phyloP scores from a whole-genome alignment of 2,888 invertebrate genomes.

The Acrocera orbiculus region DNA sequence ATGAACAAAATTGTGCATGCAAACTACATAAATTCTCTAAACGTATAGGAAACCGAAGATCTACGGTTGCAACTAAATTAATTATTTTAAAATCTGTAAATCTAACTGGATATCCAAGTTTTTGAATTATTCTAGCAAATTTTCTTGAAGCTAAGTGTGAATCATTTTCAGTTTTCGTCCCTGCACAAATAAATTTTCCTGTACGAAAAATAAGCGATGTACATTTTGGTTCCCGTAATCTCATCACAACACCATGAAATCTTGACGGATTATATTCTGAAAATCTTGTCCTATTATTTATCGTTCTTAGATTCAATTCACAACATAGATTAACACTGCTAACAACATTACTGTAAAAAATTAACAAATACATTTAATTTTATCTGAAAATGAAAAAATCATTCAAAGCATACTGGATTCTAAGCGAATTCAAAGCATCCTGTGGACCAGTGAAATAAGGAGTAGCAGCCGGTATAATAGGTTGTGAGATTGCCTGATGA shows the following conservation, averaged over 20 bases:
- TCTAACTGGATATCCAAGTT: slow-evolving; percentile 61
- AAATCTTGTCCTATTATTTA: slow-evolving; percentile 62
- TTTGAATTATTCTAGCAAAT: slow-evolving; percentile 71
- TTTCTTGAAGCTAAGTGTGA: slow-evolving; percentile 62
- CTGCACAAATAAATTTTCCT: slow-evolving; percentile 69
- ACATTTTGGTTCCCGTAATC: slow-evolving; percentile 58
- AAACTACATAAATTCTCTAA: slow-evolving; percentile 54
- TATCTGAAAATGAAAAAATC: neutral
- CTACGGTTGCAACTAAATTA: slow-evolving; percentile 65
- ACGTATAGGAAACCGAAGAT: slow-evolving; percentile 58
- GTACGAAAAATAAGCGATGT: slow-evolving; percentile 55
- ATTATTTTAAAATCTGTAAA: slow-evolving; percentile 69
- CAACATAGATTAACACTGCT: slow-evolving; percentile 60
- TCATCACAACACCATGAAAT: slow-evolving; percentile 70
- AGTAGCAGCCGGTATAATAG: no score
- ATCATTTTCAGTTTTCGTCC: slow-evolving; percentile 65
- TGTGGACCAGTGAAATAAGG: slow-evolving; percentile 37
- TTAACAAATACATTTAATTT: neutral
- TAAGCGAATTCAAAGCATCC: slow-evolving; percentile 41
- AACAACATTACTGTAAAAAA: slow-evolving; percentile 56
- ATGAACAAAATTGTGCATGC: slow-evolving; percentile 64
- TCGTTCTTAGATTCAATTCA: slow-evolving; percentile 50
- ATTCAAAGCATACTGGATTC: slow-evolving; percentile 32
- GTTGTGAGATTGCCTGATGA: slow-evolving; percentile 40
- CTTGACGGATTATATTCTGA: slow-evolving; percentile 69